phyloP scores from a whole-genome alignment of 2,797 vertebrate species.

The Esox masquinongy region DNA sequence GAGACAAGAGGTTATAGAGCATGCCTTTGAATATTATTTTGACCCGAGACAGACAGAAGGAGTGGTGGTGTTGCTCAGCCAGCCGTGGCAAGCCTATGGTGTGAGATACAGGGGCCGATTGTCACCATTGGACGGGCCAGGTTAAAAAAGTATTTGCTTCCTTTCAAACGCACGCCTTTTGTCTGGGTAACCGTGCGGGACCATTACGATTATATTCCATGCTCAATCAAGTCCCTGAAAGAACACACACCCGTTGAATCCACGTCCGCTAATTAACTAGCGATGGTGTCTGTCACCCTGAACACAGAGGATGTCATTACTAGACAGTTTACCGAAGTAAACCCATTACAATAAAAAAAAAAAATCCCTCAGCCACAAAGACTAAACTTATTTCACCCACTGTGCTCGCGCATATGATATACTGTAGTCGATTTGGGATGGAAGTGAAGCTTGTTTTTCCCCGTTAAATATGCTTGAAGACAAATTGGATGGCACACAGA shows the following conservation, averaged over 20 bases:
- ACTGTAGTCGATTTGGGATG: neutral
- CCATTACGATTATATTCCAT: neutral
- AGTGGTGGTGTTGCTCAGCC: neutral
- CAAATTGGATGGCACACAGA: conserved; percentile 36
- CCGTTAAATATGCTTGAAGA: conserved; percentile 15
- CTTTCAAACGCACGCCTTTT: neutral
- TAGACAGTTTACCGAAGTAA: neutral
- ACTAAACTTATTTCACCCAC: conserved; percentile 1
- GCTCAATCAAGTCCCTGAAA: neutral
- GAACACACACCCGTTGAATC: neutral
- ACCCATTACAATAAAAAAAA: neutral
- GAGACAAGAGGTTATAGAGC: neutral
- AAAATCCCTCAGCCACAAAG: neutral
- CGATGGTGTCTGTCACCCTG: neutral
- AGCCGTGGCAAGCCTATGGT: neutral
- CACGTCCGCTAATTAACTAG: neutral
- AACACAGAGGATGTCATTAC: neutral
- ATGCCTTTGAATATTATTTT: neutral
- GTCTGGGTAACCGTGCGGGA: neutral
- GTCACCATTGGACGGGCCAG: neutral
- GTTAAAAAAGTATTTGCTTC: neutral
- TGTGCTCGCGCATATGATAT: neutral
- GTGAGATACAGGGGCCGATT: neutral
- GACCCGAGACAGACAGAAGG: neutral
- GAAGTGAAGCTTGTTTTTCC: conserved; percentile 18